phyloP scores from a whole-genome alignment of 2,113 vertebrate genomes.

The Grantiella picta region DNA sequence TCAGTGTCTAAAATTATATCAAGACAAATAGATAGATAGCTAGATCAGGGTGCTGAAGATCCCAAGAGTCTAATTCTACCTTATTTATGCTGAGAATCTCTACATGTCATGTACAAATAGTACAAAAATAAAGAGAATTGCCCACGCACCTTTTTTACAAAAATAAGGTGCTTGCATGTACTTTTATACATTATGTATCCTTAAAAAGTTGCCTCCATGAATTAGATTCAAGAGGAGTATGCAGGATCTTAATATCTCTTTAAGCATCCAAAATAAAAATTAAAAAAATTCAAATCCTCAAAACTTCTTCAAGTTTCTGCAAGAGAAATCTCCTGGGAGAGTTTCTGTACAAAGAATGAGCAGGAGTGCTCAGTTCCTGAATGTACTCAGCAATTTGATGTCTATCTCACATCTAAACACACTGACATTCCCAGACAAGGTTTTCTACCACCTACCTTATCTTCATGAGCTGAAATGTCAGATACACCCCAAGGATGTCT shows the following conservation, averaged over 20 bases:
- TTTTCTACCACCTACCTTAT: not conserved
- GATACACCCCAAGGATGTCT: accelerated
- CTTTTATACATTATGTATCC: not conserved
- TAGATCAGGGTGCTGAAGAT: not conserved
- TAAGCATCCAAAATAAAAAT: not conserved
- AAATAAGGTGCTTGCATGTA: not conserved
- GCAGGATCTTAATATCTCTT: not conserved
- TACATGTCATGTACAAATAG: not conserved
- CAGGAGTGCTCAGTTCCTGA: not conserved
- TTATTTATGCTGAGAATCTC: not conserved
- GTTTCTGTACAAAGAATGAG: not conserved
- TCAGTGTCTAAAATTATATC: not conserved
- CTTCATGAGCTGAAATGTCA: not conserved
- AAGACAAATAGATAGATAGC: not conserved
- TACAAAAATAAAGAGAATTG: not conserved
- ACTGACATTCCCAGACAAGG: not conserved
- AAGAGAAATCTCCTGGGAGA: not conserved
- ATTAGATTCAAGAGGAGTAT: not conserved
- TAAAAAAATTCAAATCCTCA: not conserved
- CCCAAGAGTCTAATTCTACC: not conserved
- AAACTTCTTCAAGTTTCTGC: not conserved
- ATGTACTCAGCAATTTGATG: not conserved
- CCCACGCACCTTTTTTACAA: not conserved
- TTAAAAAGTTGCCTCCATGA: not conserved
- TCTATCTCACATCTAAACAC: not conserved